phyloP scores from a whole-genome alignment of 2,113 vertebrate species.

The Tupaia chinensis region DNA sequence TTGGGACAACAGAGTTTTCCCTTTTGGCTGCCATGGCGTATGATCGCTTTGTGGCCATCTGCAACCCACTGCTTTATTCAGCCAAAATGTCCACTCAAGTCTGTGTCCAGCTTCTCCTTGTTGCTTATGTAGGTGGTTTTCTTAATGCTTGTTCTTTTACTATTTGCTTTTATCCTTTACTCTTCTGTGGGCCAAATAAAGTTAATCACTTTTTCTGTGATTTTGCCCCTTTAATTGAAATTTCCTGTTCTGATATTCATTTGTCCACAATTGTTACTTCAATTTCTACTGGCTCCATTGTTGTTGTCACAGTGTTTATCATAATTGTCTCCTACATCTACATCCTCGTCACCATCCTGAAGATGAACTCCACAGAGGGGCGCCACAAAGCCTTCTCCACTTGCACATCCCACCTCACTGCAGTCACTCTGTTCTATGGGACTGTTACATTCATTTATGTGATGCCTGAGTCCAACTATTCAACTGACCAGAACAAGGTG shows the following conservation, averaged over 20 bases:
- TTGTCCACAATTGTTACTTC: neutral
- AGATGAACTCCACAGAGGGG: neutral
- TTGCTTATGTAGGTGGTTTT: neutral
- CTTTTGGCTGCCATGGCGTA: slow-evolving; percentile 69
- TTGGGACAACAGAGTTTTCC: slow-evolving; percentile 53
- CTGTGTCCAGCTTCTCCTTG: neutral
- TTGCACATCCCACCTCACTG: slow-evolving; percentile 75
- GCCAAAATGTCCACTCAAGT: slow-evolving; percentile 47
- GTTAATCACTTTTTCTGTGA: slow-evolving; percentile 79
- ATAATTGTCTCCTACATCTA: slow-evolving; percentile 44
- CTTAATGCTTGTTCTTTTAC: neutral
- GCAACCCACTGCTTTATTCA: slow-evolving; percentile 59
- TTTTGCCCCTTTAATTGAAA: slow-evolving; percentile 61
- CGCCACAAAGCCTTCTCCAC: slow-evolving; percentile 64
- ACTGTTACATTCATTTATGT: slow-evolving; percentile 55
- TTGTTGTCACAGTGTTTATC: slow-evolving; percentile 40
- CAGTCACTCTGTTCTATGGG: slow-evolving; percentile 60
- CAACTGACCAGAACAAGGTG: slow-evolving; percentile 60
- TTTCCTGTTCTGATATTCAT: slow-evolving; percentile 31
- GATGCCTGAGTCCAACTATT: slow-evolving; percentile 61
- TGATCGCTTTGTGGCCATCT: slow-evolving; percentile 70
- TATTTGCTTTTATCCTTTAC: neutral
- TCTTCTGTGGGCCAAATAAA: slow-evolving; percentile 68
- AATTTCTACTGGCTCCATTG: neutral
- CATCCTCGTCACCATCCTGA: slow-evolving; percentile 58